These are phyloP conservation scores for Halyomorpha halys DNA, from an alignment of 1,140 invertebrate genomes.

Conservation along the genomic window DNA sequence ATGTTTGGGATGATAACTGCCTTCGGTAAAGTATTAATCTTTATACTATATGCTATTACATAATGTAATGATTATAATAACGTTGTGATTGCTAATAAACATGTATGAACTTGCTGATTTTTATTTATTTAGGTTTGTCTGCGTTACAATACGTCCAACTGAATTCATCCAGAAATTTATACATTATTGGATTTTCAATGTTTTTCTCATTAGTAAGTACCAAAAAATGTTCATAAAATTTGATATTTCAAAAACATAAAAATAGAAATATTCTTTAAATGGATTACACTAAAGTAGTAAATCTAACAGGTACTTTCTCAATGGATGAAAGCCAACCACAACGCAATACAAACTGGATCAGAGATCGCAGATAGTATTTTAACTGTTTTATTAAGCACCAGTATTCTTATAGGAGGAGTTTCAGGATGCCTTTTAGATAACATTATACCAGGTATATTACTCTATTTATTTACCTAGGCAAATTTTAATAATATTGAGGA, in stretches of 20 bases:
- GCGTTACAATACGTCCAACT: slow-evolving; percentile 72
- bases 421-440: slow-evolving; percentile 75
- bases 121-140: slow-evolving; percentile 48
- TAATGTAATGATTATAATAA: too few species aligned
- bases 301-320: slow-evolving; percentile 51
- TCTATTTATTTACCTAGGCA: too few species aligned
- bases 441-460: slow-evolving; percentile 60
- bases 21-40: slow-evolving; percentile 44
- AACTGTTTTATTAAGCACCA: slow-evolving; percentile 68
- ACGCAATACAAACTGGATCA: slow-evolving; percentile 56
- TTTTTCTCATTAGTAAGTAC: slow-evolving; percentile 62
- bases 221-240: too few species aligned
- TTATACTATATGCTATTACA: slow-evolving; percentile 24
- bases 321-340: slow-evolving; percentile 58
- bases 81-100: too few species aligned
- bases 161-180: slow-evolving; percentile 71
- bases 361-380: slow-evolving; percentile 61
- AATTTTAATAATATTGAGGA: too few species aligned
- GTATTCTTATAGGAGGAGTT: slow-evolving; percentile 72
- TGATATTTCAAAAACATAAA: too few species aligned
- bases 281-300: not conserved
- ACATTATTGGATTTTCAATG: slow-evolving; percentile 78
- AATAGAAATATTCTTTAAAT: too few species aligned
- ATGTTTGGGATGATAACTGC: slow-evolving; percentile 80
- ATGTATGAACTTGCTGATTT: too few species aligned